phyloP scores from a whole-genome alignment of 2,113 vertebrate genomes.

The Tenebrosternarchus preto region DNA sequence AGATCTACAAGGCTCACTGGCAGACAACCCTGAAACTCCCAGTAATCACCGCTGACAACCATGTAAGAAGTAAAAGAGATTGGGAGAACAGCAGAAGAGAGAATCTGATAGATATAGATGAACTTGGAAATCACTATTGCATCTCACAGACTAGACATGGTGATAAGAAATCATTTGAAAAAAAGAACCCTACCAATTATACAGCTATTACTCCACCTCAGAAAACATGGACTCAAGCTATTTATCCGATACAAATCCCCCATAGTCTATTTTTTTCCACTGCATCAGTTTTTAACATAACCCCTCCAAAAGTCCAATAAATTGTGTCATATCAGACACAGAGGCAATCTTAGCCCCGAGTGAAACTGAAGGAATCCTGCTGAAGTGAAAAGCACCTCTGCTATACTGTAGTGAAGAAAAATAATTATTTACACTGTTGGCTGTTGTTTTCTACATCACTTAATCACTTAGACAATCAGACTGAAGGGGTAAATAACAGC shows the following conservation, averaged over 20 bases:
- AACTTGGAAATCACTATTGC: background rate
- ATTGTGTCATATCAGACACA: background rate
- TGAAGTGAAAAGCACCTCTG: slow-evolving; percentile 5
- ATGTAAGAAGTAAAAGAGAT: slow-evolving; percentile 36
- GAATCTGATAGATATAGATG: slow-evolving; percentile 1
- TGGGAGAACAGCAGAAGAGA: background rate
- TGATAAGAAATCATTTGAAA: background rate
- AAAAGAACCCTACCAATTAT: background rate
- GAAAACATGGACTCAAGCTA: background rate
- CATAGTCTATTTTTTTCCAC: background rate
- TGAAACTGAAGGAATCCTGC: background rate
- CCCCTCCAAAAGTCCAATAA: background rate
- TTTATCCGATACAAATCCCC: background rate
- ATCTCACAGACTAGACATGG: background rate
- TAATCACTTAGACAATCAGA: background rate
- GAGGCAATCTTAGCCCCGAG: background rate
- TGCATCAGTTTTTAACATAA: background rate
- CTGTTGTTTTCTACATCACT: background rate
- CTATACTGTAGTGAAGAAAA: background rate
- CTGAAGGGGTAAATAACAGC: slow-evolving; percentile 9
- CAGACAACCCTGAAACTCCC: slow-evolving; percentile 40
- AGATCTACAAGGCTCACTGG: slow-evolving; percentile 42
- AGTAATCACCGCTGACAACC: slow-evolving; percentile 52
- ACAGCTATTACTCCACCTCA: background rate
- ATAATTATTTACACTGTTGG: background rate